Evolutionary conservation across 2,888 invertebrate genomes (phyloP), one percentile per base, ranked within the genome.

Genomic region (Alloscopus bannaensis): DNA sequence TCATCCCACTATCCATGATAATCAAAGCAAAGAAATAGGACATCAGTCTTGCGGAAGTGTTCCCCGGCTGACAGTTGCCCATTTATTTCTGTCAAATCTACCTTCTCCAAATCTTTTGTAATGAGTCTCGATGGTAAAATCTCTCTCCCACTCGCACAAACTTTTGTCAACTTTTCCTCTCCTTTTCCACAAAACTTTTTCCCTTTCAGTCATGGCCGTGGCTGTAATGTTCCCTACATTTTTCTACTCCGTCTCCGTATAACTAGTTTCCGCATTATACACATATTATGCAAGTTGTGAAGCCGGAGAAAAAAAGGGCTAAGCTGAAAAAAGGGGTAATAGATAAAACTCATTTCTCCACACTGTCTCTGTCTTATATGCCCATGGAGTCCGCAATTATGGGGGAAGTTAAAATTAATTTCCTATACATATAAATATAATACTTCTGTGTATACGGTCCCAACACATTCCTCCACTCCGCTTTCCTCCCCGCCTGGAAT

Each of bases 81-180:
- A 78, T 78, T 78, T 78, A 78, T 78, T 78, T 71, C 78, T 78
- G 78, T 78, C 78, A 78, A 78, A 71, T 71, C 78, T 71, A 78
- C 78, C 70, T 78, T 78, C 66, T 71, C 71, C 78, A 62, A 78
- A 78, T 78, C 78, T 78, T 78, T 78, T 78, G 78, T 78, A 78
- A 78, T 78, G 78, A 78, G 78, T 71, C 78, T 71, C 78, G 78
- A 78, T 70, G 78, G 78, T 65, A 78, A 78, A 65, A 78, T 78
- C 62, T 78, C 4, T 40, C 40, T 40, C n/a, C n/a, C n/a, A 40
- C 69, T 29, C n/a, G 42, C 45, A 28, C n/a, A 47, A 42, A 42
- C 16, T 45, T 45, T 28, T 62, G 68, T 68, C 69, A 31, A 36
- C 50, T 50, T 66, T 66, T 42, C 52, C 26, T 28, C 28, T 47